Evolutionary conservation across 2,113 vertebrate genomes (phyloP).

Genomic region (Heteronetta atricapilla): DNA sequence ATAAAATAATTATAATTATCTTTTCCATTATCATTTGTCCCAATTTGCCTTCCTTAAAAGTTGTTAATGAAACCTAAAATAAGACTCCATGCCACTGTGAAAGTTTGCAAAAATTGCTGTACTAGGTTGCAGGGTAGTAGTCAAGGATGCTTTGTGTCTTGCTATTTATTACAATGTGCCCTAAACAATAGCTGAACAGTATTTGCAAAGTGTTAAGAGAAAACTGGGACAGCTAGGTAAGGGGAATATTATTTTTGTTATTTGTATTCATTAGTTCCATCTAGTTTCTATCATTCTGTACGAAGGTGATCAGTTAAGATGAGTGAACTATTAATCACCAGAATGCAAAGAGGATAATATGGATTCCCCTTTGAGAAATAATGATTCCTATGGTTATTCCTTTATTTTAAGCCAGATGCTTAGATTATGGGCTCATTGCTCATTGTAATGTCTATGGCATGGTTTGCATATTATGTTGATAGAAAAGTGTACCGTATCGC

Average conservation of each 20-base stretch:
- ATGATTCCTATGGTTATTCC: neutral
- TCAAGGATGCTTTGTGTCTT: neutral
- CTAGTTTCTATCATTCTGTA: neutral
- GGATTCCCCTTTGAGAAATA: neutral
- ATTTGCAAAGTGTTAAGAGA: neutral
- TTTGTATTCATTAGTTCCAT: neutral
- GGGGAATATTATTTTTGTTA: neutral
- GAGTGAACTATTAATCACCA: neutral
- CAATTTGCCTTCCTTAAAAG: neutral
- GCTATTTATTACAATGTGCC: neutral
- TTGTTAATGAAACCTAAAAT: neutral
- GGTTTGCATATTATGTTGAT: neutral
- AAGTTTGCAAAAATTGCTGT: neutral
- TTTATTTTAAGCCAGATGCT: slow-evolving; percentile 36
- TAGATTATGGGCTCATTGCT: neutral
- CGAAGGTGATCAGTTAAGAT: neutral
- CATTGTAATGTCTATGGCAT: neutral
- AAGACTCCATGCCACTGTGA: neutral
- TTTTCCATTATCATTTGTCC: neutral
- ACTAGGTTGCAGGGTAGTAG: neutral
- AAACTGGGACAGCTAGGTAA: neutral
- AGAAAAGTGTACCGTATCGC: neutral
- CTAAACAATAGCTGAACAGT: neutral
- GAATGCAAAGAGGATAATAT: neutral
- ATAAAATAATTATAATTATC: neutral